Base-by-base conservation (phyloP, 2,797 vertebrate species). In the Myripristis jacobus region DNA sequence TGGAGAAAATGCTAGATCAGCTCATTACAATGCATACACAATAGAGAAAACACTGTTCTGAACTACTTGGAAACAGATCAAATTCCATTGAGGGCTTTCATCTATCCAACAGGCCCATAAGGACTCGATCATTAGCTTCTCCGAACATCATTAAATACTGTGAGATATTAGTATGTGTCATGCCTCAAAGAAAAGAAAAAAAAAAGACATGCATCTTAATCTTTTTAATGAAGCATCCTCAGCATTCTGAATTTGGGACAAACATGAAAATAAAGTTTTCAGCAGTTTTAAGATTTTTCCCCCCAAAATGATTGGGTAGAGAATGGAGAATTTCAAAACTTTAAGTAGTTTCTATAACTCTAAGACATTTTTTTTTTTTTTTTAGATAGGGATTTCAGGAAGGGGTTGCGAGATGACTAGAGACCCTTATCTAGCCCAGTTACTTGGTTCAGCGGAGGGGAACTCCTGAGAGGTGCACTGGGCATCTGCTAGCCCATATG, bases 51-150 rank as follows among this genome's bases (percentile, higher is more conserved):
- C 72, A 73, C 77, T 67, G 67, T 67, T 77, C 69, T 79, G 79
- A 86, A 88, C 76, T 41, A 83, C 77, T 87, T 87, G 81, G 81
- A 88, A 80, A 86, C 60, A 75, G 66, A 88, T 92, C 81, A 84
- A 82, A 89, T 88, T 89, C 81, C 87, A 75, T 71, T 51, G 79
- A 85, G 88, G 73, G 70, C 86, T 92, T 91, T 91, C 83, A 92
- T 90, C 89, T 89, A 73, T 82, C 78, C 79, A 84, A 82, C 83
- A 73, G 79, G 75, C 83, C 85, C 76, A 87, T 77, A 79, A 90
- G 87, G 86, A 85, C 81, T 71, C 41, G 52, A 90, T 92, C 90
- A 91, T 93, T 92, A 91, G 73, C 72, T 85, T 77, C 59, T 80
- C 59, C 36, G 77, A 90, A 88, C 76, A 85, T 88, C 87, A 90